Evolutionary conservation across 92 coral and sea anemone species (phyloP).

Genomic region (Galaxea fascicularis): DNA sequence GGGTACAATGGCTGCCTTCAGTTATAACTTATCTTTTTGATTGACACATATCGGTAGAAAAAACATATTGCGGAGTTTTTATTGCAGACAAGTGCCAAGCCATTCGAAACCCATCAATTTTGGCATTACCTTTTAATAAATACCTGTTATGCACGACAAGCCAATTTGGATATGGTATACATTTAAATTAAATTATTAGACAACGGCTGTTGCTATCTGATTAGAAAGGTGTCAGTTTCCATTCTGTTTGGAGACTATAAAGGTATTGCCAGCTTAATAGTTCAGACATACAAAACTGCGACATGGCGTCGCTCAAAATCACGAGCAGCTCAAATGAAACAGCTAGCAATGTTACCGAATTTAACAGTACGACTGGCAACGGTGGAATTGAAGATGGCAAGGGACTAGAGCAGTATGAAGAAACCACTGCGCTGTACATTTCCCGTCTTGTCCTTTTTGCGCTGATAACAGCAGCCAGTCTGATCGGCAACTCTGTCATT

Average conservation of each 20-base stretch:
- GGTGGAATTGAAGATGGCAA: too few species aligned
- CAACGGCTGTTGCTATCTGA: not conserved
- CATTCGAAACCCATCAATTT: too few species aligned
- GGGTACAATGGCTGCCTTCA: not conserved
- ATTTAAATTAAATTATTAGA: too few species aligned
- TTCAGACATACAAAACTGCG: not conserved
- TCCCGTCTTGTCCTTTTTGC: constrained; percentile 57
- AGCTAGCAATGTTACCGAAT: not conserved
- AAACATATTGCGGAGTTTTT: too few species aligned
- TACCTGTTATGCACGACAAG: too few species aligned
- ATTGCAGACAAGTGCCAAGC: too few species aligned
- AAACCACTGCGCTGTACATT: constrained; percentile 16
- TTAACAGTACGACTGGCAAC: not conserved
- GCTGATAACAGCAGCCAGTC: constrained; percentile 43
- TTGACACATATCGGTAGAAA: not conserved
- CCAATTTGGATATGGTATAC: too few species aligned
- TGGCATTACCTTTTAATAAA: too few species aligned
- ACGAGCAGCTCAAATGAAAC: not conserved
- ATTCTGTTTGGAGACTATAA: not conserved
- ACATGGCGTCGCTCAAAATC: not conserved
- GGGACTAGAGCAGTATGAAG: constrained; percentile 32
- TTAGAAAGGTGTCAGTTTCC: not conserved
- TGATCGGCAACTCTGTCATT: constrained; percentile 63
- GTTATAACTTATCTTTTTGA: too few species aligned
- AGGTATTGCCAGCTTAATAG: not conserved